phyloP scores from a whole-genome alignment of 92 coral and sea anemone genomes.

The Anthopleura xanthogrammica region DNA sequence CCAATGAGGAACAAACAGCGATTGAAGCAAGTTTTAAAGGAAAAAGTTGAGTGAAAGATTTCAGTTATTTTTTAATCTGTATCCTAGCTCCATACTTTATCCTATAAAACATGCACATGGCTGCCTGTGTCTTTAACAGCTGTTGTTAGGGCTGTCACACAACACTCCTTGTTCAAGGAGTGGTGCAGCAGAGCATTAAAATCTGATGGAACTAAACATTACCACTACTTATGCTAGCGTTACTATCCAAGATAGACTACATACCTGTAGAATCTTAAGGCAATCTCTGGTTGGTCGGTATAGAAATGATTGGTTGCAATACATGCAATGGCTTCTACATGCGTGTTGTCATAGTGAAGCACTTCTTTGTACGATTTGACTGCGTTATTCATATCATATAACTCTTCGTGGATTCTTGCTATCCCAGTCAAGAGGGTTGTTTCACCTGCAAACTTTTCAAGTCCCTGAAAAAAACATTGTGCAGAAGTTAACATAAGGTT shows the following conservation, averaged over 20 bases:
- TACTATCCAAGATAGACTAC: background rate
- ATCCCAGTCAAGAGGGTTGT: constrained; percentile 91
- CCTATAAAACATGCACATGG: too few species aligned
- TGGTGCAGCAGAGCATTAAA: too few species aligned
- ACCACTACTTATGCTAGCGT: too few species aligned
- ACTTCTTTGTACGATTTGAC: constrained; percentile 87
- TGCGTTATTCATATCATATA: constrained; percentile 89
- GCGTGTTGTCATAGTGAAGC: constrained; percentile 85
- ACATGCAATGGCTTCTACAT: constrained; percentile 97
- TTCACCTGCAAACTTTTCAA: constrained; percentile 95
- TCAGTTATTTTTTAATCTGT: too few species aligned
- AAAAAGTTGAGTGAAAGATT: too few species aligned
- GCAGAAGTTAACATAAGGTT: background rate
- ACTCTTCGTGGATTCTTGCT: constrained; percentile 95
- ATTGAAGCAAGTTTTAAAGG: too few species aligned
- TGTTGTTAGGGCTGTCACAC: too few species aligned
- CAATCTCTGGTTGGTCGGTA: constrained; percentile 98
- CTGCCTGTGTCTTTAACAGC: too few species aligned
- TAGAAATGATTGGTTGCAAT: constrained; percentile 98
- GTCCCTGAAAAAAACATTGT: constrained; percentile 54
- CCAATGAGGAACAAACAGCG: too few species aligned
- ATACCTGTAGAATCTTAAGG: constrained; percentile 88
- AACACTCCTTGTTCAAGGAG: too few species aligned
- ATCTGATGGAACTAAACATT: too few species aligned
- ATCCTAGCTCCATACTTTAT: too few species aligned